Evolutionary conservation across 2,113 vertebrate species (phyloP).

Genomic region (Polypterus bichir): DNA sequence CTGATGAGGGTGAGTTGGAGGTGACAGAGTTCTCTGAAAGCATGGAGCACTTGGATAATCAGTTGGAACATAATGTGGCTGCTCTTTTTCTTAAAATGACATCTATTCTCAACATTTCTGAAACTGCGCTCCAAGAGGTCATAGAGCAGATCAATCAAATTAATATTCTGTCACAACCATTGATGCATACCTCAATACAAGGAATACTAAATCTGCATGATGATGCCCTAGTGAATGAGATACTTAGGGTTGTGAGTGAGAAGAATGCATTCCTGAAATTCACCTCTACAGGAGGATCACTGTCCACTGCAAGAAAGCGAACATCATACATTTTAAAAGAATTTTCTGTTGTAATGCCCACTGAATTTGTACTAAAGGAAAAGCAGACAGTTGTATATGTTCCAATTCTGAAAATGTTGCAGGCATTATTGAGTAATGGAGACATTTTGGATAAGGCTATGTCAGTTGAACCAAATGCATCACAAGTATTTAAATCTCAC

Average conservation of each 20-base stretch:
- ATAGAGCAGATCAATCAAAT: constrained; percentile 10
- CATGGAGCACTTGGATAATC: not conserved
- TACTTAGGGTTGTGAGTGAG: constrained; percentile 2
- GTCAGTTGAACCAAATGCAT: no score
- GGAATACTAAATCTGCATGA: constrained; percentile 1
- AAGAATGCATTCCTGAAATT: constrained; percentile 2
- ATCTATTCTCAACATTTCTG: constrained; percentile 5
- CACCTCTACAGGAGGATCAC: not conserved
- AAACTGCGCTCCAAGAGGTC: constrained; percentile 4
- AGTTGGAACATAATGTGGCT: constrained; percentile 10
- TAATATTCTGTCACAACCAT: constrained; percentile 5
- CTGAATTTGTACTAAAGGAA: no score
- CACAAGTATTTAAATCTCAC: no score
- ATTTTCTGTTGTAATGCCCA: no score
- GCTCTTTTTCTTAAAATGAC: constrained; percentile 14
- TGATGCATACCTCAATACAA: not conserved
- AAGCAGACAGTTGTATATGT: no score
- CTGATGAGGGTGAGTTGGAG: no score
- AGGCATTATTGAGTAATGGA: no score
- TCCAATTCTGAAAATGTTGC: no score
- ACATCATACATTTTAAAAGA: no score
- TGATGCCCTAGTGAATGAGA: constrained; percentile 6
- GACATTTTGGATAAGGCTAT: no score
- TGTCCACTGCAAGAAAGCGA: not conserved
- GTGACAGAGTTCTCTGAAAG: no score